Evolutionary conservation across 2,888 invertebrate species (phyloP).

Genomic region (Lissonota sp.): DNA sequence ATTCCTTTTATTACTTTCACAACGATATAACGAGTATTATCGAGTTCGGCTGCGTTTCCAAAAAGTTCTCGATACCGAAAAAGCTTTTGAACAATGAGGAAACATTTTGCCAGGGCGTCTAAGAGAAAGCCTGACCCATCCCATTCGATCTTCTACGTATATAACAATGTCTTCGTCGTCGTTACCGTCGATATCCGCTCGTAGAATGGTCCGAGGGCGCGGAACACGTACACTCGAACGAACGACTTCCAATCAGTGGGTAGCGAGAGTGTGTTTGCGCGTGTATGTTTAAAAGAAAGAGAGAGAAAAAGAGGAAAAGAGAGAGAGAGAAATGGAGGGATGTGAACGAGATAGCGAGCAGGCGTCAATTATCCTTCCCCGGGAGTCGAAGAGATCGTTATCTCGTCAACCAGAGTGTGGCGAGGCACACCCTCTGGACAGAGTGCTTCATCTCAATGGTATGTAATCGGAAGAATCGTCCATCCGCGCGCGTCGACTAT

Average conservation of each 20-base stretch:
- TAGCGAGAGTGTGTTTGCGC: slow-evolving; percentile 23
- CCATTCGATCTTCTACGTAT: slow-evolving; percentile 32
- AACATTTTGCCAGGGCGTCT: background rate
- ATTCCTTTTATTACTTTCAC: no score
- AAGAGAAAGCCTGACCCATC: slow-evolving; percentile 38
- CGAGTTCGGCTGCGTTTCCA: no score
- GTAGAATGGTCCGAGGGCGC: slow-evolving; percentile 14
- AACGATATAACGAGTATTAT: no score
- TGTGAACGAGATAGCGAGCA: slow-evolving; percentile 41
- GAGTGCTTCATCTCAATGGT: slow-evolving; percentile 45
- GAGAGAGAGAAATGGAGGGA: slow-evolving; percentile 51
- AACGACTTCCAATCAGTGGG: slow-evolving; percentile 62
- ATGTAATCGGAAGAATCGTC: slow-evolving; percentile 50
- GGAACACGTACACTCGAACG: slow-evolving; percentile 36
- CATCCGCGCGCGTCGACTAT: slow-evolving; percentile 35
- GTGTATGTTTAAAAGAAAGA: slow-evolving; percentile 5
- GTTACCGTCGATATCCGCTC: slow-evolving; percentile 35
- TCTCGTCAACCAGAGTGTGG: slow-evolving; percentile 78
- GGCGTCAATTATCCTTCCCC: slow-evolving; percentile 71
- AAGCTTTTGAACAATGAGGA: background rate
- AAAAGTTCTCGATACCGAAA: no score
- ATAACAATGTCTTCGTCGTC: slow-evolving; percentile 26
- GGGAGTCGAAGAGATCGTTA: slow-evolving; percentile 77
- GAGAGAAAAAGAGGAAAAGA: slow-evolving; percentile 27
- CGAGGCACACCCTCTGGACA: slow-evolving; percentile 70